A percentile compares a stretch with the other conserved stretches of the same genome.
phyloP scores from a whole-genome alignment of 2,797 vertebrate genomes.

The Clarias laeviceps region DNA sequence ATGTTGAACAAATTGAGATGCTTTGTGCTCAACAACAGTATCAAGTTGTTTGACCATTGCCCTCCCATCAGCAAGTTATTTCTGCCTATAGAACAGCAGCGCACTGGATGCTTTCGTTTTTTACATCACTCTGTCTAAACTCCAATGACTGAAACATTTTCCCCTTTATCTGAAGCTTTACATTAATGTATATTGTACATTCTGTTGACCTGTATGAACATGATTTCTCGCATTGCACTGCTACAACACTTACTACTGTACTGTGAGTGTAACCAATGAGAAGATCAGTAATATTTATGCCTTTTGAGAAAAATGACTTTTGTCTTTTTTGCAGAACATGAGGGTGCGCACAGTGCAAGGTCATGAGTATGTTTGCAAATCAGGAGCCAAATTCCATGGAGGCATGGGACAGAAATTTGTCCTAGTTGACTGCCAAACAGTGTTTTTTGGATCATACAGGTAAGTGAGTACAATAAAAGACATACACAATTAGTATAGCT shows the following conservation, averaged over 20 bases:
- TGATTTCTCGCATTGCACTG: neutral
- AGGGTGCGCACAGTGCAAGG: slow-evolving; percentile 93
- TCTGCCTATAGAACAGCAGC: neutral
- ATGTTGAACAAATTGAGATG: neutral
- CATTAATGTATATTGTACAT: neutral
- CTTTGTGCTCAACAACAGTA: neutral
- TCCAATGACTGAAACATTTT: neutral
- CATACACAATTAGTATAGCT: neutral
- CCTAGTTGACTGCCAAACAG: slow-evolving; percentile 90
- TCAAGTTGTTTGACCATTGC: too few species aligned
- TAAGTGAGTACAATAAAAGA: slow-evolving; percentile 65
- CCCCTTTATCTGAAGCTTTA: neutral
- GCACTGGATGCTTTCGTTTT: neutral
- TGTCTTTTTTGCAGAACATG: slow-evolving; percentile 83
- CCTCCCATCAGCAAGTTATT: neutral
- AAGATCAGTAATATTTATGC: neutral
- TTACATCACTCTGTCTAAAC: neutral
- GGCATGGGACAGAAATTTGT: slow-evolving; percentile 93
- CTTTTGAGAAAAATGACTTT: neutral
- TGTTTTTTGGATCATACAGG: slow-evolving; percentile 96
- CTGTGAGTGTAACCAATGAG: neutral
- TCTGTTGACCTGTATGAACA: neutral
- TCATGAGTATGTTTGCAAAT: slow-evolving; percentile 90
- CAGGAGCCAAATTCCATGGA: slow-evolving; percentile 92
- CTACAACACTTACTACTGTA: neutral